Percentiles rank a stretch among this genome's conserved stretches.
These are phyloP conservation scores for Ictalurus punctatus DNA, from an alignment of 2,113 vertebrate genomes.

Conservation along the genomic window DNA sequence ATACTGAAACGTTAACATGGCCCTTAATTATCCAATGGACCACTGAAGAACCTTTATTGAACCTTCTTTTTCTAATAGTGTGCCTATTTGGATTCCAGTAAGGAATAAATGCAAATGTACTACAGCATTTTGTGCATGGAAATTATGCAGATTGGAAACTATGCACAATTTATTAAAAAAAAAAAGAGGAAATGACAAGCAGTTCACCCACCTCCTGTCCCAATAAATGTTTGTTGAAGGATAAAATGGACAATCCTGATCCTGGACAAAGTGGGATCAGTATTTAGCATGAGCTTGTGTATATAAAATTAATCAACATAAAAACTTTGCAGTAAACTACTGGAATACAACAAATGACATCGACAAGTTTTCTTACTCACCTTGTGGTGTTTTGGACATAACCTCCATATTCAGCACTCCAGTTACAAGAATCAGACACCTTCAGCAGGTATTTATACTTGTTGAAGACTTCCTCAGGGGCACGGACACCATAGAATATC, in stretches of 20 bases:
- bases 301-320: background rate
- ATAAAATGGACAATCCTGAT: slow-evolving; percentile 84
- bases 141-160: background rate
- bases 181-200: background rate
- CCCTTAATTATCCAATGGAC: background rate
- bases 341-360: fast-evolving
- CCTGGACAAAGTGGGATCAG: slow-evolving; percentile 66
- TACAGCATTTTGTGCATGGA: background rate
- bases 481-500: slow-evolving; percentile 80
- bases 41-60: background rate
- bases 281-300: background rate
- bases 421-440: slow-evolving; percentile 71
- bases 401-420: slow-evolving; percentile 48
- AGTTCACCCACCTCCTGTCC: slow-evolving; percentile 68
- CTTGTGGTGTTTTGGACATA: slow-evolving; percentile 64
- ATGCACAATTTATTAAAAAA: background rate
- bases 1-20: background rate
- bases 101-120: background rate
- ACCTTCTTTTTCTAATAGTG: background rate
- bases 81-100: too few species aligned
- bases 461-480: slow-evolving; percentile 69
- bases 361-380: slow-evolving; percentile 61
- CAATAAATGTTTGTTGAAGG: slow-evolving; percentile 65
- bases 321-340: background rate
- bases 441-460: slow-evolving; percentile 78